Percentiles rank a stretch among this genome's conserved stretches.
Conservation (phyloP, 1,140 invertebrate species). For the Neodiprion lecontei region DNA sequence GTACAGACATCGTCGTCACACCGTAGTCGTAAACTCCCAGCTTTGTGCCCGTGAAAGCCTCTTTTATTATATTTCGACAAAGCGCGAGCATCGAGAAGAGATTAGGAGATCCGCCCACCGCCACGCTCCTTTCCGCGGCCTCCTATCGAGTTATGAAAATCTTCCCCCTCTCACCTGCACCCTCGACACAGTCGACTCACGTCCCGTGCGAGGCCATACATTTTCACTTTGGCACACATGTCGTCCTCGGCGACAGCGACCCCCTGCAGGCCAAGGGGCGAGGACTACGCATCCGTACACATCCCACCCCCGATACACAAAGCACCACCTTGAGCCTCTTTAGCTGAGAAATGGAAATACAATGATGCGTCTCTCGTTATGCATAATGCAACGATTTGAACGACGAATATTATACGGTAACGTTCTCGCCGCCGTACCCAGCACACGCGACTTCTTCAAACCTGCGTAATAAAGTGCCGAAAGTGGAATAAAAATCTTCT, state of each 20-base stretch:
- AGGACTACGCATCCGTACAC: conserved; percentile 36
- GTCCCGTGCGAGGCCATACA: conserved; percentile 52
- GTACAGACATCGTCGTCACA: too few species aligned
- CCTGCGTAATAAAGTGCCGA: neutral
- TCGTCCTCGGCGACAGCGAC: conserved; percentile 35
- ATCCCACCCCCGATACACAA: neutral
- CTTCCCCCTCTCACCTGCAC: conserved; percentile 22
- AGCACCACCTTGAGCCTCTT: conserved; percentile 12
- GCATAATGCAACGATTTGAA: conserved; percentile 49
- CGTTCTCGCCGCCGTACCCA: neutral
- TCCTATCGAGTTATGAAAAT: conserved; percentile 28
- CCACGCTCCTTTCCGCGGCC: conserved; percentile 28
- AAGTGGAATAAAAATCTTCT: too few species aligned
- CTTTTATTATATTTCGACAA: neutral
- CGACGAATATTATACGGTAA: neutral
- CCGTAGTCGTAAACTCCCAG: too few species aligned
- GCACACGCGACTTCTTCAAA: neutral
- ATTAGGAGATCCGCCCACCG: conserved; percentile 43
- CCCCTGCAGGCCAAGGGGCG: neutral
- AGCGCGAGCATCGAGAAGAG: conserved; percentile 48
- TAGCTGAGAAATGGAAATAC: conserved; percentile 51
- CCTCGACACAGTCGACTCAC: conserved; percentile 52
- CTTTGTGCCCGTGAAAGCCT: neutral
- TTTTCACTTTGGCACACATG: conserved; percentile 65
- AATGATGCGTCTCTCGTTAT: conserved; percentile 53